Conservation (phyloP, 2,888 invertebrate genomes). For the Heliconius sara region DNA sequence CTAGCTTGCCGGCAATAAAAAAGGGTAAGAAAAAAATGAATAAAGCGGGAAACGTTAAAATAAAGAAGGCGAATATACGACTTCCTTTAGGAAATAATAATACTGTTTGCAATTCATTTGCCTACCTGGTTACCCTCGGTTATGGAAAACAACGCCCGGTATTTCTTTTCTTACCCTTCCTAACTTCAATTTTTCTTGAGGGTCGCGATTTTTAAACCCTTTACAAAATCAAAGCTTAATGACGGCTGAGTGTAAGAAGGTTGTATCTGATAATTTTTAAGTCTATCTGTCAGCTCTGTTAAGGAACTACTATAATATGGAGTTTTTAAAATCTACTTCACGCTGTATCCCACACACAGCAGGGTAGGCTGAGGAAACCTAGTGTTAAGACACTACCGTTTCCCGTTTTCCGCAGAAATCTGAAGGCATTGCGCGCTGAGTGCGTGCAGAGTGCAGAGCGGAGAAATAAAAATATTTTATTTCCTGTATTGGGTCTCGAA, state of each 20-base stretch:
- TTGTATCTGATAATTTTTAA: constrained; percentile 53
- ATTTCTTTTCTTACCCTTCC: constrained; percentile 71
- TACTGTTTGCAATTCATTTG: constrained; percentile 85
- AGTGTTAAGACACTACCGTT: too few species aligned
- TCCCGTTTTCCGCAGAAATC: too few species aligned
- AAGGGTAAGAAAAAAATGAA: constrained; percentile 80
- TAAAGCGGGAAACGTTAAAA: constrained; percentile 80
- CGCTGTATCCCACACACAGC: too few species aligned
- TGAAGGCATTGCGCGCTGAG: too few species aligned
- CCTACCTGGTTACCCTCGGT: constrained; percentile 80
- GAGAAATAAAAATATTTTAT: too few species aligned
- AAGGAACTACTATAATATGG: too few species aligned
- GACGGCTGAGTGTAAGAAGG: constrained; percentile 56
- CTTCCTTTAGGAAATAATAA: constrained; percentile 85
- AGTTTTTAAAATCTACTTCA: too few species aligned
- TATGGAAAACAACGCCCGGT: constrained; percentile 76
- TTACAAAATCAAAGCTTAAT: constrained; percentile 79
- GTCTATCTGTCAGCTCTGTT: not conserved
- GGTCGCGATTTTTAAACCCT: constrained; percentile 79
- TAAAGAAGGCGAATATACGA: constrained; percentile 83
- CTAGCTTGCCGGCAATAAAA: constrained; percentile 81
- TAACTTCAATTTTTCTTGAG: constrained; percentile 72
- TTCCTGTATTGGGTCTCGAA: too few species aligned
- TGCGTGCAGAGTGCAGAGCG: too few species aligned
- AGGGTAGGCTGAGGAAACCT: too few species aligned